Percentiles rank a stretch among this genome's conserved stretches.
phyloP scores from a whole-genome alignment of 2,113 vertebrate genomes.

The Ia io region DNA sequence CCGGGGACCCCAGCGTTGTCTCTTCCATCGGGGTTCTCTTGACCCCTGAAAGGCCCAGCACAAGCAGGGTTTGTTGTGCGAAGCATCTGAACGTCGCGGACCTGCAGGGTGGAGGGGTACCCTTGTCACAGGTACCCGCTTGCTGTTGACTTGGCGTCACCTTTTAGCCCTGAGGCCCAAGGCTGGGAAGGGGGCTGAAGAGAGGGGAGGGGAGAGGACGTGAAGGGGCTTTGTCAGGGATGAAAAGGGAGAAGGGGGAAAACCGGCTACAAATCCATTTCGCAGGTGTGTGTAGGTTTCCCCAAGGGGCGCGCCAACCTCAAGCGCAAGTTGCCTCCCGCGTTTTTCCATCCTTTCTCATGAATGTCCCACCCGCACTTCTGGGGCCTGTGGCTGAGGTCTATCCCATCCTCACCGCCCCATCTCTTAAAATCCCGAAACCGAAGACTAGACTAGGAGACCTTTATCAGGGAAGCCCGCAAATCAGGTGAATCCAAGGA shows the following conservation, averaged over 20 bases:
- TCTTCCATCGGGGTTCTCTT: neutral
- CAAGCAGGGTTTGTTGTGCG: neutral
- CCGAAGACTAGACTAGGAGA: neutral
- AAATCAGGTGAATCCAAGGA: conserved; percentile 10
- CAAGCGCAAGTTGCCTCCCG: neutral
- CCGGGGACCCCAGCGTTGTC: neutral
- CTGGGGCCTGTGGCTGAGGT: neutral
- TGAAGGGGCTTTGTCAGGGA: neutral
- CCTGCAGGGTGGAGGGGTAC: too few species aligned
- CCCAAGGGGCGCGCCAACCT: neutral
- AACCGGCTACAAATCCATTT: neutral
- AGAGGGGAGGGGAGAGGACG: neutral
- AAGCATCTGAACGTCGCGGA: neutral
- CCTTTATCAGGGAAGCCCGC: neutral
- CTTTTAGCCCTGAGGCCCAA: neutral
- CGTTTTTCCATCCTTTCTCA: neutral
- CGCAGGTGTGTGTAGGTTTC: neutral
- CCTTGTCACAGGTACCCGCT: neutral
- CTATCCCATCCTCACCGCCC: neutral
- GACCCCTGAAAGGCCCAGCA: neutral
- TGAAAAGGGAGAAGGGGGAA: neutral
- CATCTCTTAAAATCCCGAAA: neutral
- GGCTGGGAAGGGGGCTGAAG: neutral
- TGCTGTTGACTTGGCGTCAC: neutral
- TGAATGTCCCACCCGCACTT: neutral